These are phyloP conservation scores for Caretta caretta DNA, from an alignment of 2,113 vertebrate genomes.

Conservation along the genomic window DNA sequence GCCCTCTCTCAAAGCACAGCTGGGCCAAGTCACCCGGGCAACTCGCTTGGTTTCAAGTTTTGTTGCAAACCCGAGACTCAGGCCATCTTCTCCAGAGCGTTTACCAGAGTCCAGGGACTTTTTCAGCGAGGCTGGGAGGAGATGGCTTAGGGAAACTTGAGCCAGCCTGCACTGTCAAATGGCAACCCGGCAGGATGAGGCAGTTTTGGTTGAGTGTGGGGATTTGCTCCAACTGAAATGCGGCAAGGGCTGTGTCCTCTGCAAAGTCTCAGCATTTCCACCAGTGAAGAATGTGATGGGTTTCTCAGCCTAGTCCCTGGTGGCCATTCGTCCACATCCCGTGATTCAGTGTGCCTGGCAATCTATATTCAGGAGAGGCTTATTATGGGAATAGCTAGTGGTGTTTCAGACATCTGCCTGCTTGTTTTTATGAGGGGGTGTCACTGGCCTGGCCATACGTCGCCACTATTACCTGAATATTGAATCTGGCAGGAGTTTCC, in stretches of 20 bases:
- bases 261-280: slow-evolving; percentile 4
- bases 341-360: background rate
- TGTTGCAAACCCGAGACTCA: background rate
- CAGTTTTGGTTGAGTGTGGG: slow-evolving; percentile 2
- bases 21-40: background rate
- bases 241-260: slow-evolving; percentile 1
- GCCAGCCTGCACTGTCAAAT: background rate
- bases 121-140: background rate
- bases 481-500: background rate
- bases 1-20: background rate
- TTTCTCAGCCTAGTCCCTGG: background rate
- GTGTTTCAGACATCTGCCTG: background rate
- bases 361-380: fast-evolving
- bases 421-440: background rate
- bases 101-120: slow-evolving; percentile 6
- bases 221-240: background rate
- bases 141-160: background rate
- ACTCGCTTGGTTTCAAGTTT: background rate
- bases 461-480: background rate
- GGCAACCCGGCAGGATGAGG: background rate
- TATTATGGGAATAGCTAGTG: fast-evolving
- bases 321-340: fast-evolving
- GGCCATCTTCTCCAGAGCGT: background rate
- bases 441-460: background rate
- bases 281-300: background rate